Evolutionary conservation across 2,113 vertebrate genomes (phyloP), one percentile per base, ranked within the genome.

Genomic region (Mesitornis unicolor): DNA sequence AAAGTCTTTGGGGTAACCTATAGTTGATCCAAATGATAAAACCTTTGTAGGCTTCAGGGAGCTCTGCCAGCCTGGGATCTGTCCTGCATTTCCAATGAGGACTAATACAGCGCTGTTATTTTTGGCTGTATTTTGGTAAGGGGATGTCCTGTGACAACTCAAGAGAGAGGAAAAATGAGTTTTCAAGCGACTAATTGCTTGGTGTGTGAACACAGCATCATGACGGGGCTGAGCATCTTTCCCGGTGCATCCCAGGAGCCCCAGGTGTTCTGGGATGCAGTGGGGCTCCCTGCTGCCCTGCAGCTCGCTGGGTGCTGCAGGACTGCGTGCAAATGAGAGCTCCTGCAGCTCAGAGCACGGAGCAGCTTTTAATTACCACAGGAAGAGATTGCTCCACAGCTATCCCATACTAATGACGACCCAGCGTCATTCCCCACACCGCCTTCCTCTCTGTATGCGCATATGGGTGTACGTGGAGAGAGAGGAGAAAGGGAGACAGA

Each of bases 291-390:
- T 0, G 1, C n/a, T 48, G 61, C 71, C 61, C 78, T 57, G 15
- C 18, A 8, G 63, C 89, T 96, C 2, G 0, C 42, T 0, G 1
- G 35, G 64, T 77, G 78, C 73, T 89, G 64, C 59, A 69, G 70
- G 71, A 18, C 50, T 57, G 68, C 59, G 60, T 84, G 76, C 6
- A 76, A 84, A 86, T 51, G 71, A 90, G 67, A 67, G 36, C 59
- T 87, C 83, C 51, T 35, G 47, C 86, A 67, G 73, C 86, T 94
- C 86, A 38, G 65, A 64, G 85, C 90, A 70, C 38, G 60, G 70
- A 93, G 65, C 69, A 87, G 86, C 48, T 92, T 92, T 93, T 95
- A 97, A 95, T 96, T 94, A 91, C n/a, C n/a, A n/a, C n/a, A n/a
- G n/a, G n/a, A n/a, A n/a, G n/a, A n/a, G n/a, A n/a, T n/a, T n/a